Conservation (phyloP, 2,888 invertebrate species). For the Cheiracanthium punctorium region DNA sequence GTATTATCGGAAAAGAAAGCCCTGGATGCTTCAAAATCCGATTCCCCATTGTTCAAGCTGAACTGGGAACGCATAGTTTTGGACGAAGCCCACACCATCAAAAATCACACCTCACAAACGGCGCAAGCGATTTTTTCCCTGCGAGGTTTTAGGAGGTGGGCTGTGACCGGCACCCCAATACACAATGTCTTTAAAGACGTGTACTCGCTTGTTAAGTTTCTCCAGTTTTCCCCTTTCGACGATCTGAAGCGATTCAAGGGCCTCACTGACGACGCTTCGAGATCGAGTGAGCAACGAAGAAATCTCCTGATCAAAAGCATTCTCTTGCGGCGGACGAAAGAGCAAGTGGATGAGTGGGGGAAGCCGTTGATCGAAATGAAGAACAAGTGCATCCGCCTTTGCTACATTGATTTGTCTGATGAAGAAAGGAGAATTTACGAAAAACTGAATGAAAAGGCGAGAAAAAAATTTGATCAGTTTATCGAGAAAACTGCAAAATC, state of each 20-base stretch:
- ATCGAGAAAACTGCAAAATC: neutral
- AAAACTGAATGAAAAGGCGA: conserved; percentile 79
- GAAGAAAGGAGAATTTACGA: conserved; percentile 83
- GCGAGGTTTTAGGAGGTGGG: conserved; percentile 83
- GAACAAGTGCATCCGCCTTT: conserved; percentile 80
- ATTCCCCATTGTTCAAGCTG: conserved; percentile 81
- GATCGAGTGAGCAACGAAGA: conserved; percentile 79
- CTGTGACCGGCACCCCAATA: conserved; percentile 94
- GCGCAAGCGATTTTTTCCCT: conserved; percentile 84
- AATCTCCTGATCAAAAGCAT: conserved; percentile 89
- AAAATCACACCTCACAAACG: conserved; percentile 88
- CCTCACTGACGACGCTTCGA: conserved; percentile 18
- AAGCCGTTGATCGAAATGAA: conserved; percentile 79
- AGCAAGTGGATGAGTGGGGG: conserved; percentile 83
- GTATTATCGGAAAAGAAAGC: conserved; percentile 73
- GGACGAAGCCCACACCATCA: conserved; percentile 94
- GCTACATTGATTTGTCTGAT: conserved; percentile 74
- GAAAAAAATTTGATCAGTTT: conserved; percentile 69
- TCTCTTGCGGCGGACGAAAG: conserved; percentile 91
- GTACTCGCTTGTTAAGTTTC: conserved; percentile 76
- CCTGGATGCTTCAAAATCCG: conserved; percentile 67
- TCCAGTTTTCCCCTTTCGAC: conserved; percentile 52
- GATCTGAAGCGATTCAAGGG: conserved; percentile 45
- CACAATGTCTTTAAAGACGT: conserved; percentile 91
- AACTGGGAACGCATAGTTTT: conserved; percentile 90